Percentiles rank a stretch among this genome's conserved stretches.
Conservation (phyloP, 1,140 invertebrate species). For the Gryllus bimaculatus region DNA sequence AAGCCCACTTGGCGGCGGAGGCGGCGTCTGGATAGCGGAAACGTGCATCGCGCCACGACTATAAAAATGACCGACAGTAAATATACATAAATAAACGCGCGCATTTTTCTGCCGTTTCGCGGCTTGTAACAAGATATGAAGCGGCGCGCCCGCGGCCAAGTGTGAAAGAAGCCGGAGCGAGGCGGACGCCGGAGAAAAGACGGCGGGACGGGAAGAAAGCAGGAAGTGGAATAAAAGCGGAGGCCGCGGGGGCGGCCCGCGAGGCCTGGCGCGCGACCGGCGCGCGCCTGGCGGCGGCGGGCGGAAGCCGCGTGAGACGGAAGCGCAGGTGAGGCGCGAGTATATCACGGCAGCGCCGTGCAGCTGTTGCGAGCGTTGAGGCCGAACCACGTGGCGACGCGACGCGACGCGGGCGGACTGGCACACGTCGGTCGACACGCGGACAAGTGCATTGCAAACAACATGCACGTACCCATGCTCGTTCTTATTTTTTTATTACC, state of each 20-base stretch:
- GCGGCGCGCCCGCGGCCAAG: background rate
- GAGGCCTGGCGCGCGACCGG: background rate
- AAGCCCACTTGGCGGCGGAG: too few species aligned
- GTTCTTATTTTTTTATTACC: too few species aligned
- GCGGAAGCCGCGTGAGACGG: background rate
- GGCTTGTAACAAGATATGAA: background rate
- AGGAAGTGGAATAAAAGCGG: too few species aligned
- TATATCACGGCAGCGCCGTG: background rate
- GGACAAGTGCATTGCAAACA: too few species aligned
- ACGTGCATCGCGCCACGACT: background rate
- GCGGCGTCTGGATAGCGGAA: too few species aligned
- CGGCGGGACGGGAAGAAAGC: too few species aligned
- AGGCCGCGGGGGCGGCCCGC: background rate
- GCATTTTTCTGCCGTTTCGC: background rate
- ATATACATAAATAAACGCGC: background rate
- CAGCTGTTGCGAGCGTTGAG: background rate
- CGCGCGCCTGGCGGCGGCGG: background rate
- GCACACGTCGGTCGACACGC: too few species aligned
- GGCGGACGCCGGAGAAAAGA: background rate
- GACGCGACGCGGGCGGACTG: too few species aligned
- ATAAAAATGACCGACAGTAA: background rate
- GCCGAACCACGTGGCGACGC: too few species aligned
- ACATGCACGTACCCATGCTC: too few species aligned
- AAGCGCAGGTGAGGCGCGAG: background rate
- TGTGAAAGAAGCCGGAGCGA: background rate